Evolutionary conservation across 2,797 vertebrate species (phyloP).

Genomic region (Etheostoma perlongum): DNA sequence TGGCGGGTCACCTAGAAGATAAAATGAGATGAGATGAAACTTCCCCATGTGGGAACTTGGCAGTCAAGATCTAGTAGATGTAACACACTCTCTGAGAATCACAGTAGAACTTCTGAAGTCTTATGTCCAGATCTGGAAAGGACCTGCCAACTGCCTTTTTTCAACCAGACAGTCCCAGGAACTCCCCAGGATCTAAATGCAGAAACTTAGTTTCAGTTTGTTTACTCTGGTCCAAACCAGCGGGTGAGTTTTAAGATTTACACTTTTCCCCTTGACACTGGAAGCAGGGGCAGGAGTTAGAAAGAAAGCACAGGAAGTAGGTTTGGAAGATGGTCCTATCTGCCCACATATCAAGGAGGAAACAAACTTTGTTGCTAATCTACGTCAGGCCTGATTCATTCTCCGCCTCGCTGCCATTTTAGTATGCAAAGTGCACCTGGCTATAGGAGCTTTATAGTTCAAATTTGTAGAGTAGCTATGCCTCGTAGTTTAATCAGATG

Average conservation of each 20-base stretch:
- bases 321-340: not conserved
- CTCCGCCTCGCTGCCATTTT: not conserved
- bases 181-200: not conserved
- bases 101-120: not conserved
- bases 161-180: not conserved
- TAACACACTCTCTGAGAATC: not conserved
- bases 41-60: not conserved
- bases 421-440: not conserved
- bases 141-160: not conserved
- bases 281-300: no score
- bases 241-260: not conserved
- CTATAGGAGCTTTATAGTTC: not conserved
- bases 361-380: not conserved
- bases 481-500: not conserved
- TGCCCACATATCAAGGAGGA: not conserved
- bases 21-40: not conserved
- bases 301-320: not conserved
- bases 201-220: not conserved
- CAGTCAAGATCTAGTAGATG: not conserved
- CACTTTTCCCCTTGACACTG: not conserved
- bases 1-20: constrained; percentile 88
- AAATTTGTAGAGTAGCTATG: not conserved
- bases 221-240: not conserved
- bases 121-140: not conserved
- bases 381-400: not conserved